Conservation (phyloP, 1,140 invertebrate species). For the Drosophila fuyamai region DNA sequence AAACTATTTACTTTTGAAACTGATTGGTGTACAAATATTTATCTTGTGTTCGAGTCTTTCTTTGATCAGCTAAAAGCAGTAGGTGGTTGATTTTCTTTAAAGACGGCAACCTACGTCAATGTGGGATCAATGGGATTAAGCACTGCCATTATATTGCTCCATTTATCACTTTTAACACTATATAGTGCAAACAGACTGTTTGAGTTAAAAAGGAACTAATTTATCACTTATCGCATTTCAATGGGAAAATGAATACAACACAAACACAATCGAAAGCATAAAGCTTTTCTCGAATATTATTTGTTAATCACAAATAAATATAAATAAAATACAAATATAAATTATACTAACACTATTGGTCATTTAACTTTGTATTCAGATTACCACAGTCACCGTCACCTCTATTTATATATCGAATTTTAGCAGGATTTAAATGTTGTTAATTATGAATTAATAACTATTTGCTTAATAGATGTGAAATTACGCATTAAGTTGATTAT, state of each 20-base stretch:
- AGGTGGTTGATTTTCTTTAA: slow-evolving; percentile 20
- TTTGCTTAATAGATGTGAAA: slow-evolving; percentile 5
- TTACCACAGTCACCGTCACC: neutral
- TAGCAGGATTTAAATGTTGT: slow-evolving; percentile 1
- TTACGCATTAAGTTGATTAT: neutral
- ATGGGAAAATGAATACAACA: slow-evolving; percentile 27
- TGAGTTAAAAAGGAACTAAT: slow-evolving; percentile 18
- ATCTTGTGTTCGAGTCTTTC: slow-evolving; percentile 14
- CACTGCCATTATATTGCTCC: slow-evolving; percentile 19
- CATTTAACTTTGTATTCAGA: neutral
- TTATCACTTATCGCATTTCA: slow-evolving; percentile 39
- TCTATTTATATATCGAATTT: slow-evolving; percentile 18
- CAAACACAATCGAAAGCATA: slow-evolving; percentile 4
- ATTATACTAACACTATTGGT: neutral
- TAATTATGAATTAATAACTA: slow-evolving; percentile 9
- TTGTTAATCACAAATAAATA: slow-evolving; percentile 30
- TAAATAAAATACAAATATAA: slow-evolving; percentile 2
- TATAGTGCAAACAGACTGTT: slow-evolving; percentile 21
- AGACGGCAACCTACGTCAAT: slow-evolving; percentile 37
- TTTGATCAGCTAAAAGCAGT: slow-evolving; percentile 24
- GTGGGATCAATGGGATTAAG: slow-evolving; percentile 40
- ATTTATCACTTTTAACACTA: slow-evolving; percentile 44
- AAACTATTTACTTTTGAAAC: slow-evolving; percentile 24
- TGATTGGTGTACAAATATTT: slow-evolving; percentile 27
- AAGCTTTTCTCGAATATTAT: slow-evolving; percentile 40